Evolutionary conservation across 2,888 invertebrate species (phyloP), one percentile per base, ranked within the genome.

Genomic region (Phymatocera aterrima): DNA sequence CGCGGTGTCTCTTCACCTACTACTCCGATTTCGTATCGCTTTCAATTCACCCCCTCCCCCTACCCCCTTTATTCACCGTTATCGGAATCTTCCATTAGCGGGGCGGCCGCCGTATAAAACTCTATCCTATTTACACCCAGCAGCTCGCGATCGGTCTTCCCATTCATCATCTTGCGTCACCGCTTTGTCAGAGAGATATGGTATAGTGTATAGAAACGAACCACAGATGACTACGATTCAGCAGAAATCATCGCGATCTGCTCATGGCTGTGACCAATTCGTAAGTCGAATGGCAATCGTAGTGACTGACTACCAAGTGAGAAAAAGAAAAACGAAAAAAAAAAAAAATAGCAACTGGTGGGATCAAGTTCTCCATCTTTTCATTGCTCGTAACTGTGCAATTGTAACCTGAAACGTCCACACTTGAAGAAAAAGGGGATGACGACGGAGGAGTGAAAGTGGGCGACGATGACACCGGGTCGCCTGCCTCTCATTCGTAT

Each of bases 41-140:
- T 64, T 64, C 64, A 64, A 64, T 64, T 21, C 64, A 64, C 21
- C 64, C 34, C 37, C 10, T 37, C 37, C 37, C 15, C 43, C 1
- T 43, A 43, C 43, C 43, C 15, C 1, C 43, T 43, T 12, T 1
- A 43, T 21, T 18, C 54, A 68, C 28, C 68, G 24, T 46, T 46
- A 68, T 12, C 5, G 6, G 10, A 28, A 68, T 68, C 28, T 46
- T 46, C 68, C 68, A 68, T 68, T 68, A 68, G 68, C 68, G 24
- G 43, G 28, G 43, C 28, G n/a, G 28, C 46, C 28, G n/a, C 28
- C 68, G 28, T 18, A 64, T 64, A 18, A 15, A 40, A 24, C 24
- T 28, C n/a, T 12, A 54, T 15, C 1, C 18, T 15, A 46, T 68
- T 68, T n/a, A 46, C 24, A 24, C 43, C 43, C 10, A 65, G n/a